Conservation (phyloP, 2,113 vertebrate genomes). For the Acrocephalus kingi region DNA sequence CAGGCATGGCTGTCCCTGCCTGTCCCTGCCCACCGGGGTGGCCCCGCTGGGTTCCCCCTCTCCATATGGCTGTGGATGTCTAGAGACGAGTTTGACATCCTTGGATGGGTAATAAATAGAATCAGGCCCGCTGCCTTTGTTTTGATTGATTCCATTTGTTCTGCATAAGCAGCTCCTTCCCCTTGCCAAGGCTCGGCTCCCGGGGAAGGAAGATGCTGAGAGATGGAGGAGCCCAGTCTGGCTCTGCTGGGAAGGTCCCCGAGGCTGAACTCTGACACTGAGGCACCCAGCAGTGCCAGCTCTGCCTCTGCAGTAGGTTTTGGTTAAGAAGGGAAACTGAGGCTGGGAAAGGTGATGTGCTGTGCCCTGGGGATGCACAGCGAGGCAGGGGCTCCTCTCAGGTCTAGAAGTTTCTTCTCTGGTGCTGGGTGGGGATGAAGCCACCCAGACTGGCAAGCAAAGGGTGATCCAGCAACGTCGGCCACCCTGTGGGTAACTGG, state of each 20-base stretch:
- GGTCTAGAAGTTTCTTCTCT: background rate
- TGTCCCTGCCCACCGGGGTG: background rate
- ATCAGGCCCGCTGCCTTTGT: constrained; percentile 51
- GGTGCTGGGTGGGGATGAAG: background rate
- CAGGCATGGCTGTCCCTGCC: background rate
- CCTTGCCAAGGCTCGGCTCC: constrained; percentile 38
- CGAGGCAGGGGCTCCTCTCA: rapidly evolving
- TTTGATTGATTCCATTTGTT: constrained; percentile 66
- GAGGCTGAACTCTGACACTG: background rate
- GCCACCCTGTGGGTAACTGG: rapidly evolving
- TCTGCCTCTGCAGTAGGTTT: background rate
- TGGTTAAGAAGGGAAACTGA: background rate
- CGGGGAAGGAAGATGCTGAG: background rate
- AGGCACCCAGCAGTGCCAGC: background rate
- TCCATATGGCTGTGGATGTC: background rate
- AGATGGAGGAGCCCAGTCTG: background rate
- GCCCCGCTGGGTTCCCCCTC: background rate
- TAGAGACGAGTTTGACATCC: background rate
- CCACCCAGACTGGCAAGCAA: background rate
- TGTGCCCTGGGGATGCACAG: rapidly evolving
- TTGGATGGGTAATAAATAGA: constrained; percentile 49
- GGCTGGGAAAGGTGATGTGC: background rate
- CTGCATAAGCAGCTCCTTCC: constrained; percentile 43
- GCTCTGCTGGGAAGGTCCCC: background rate
- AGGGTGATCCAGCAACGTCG: rapidly evolving